Percentiles rank a stretch among this genome's conserved stretches.
Evolutionary conservation across 1,140 invertebrate species (phyloP).

Genomic region (Melitaea cinxia): DNA sequence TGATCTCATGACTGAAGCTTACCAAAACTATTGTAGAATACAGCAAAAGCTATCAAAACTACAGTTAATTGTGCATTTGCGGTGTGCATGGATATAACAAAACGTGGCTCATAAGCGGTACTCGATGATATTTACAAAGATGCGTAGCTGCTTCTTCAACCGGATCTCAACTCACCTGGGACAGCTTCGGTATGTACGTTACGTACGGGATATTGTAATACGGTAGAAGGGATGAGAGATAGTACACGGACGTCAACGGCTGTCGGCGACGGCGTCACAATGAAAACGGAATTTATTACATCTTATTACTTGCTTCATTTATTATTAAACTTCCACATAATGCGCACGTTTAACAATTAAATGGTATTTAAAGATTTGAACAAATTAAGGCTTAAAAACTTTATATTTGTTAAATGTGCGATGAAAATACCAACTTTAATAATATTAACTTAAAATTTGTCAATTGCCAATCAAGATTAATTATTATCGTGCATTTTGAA

Average conservation of each 20-base stretch:
- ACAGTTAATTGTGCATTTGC: slow-evolving; percentile 10
- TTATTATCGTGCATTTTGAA: no score
- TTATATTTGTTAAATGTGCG: background rate
- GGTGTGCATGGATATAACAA: slow-evolving; percentile 1
- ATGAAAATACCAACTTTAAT: no score
- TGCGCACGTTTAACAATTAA: background rate
- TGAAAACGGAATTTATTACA: slow-evolving; percentile 38
- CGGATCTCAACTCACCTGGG: slow-evolving; percentile 64
- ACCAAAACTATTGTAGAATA: background rate
- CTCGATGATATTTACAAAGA: slow-evolving; percentile 36
- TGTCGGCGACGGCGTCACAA: slow-evolving; percentile 46
- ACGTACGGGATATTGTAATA: slow-evolving; percentile 71
- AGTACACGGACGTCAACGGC: slow-evolving; percentile 72
- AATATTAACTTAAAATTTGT: no score
- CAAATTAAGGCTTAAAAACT: background rate
- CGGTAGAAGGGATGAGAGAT: slow-evolving; percentile 63
- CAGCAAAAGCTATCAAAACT: background rate
- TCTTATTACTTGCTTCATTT: slow-evolving; percentile 3
- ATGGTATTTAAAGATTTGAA: background rate
- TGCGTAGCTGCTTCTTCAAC: slow-evolving; percentile 13
- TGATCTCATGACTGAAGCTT: slow-evolving; percentile 7
- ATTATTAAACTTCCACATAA: background rate
- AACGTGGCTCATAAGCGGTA: slow-evolving; percentile 10
- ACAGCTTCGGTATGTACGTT: slow-evolving; percentile 69
- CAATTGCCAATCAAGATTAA: no score